Evolutionary conservation across 2,113 vertebrate genomes (phyloP).

Genomic region (Thomomys bottae): DNA sequence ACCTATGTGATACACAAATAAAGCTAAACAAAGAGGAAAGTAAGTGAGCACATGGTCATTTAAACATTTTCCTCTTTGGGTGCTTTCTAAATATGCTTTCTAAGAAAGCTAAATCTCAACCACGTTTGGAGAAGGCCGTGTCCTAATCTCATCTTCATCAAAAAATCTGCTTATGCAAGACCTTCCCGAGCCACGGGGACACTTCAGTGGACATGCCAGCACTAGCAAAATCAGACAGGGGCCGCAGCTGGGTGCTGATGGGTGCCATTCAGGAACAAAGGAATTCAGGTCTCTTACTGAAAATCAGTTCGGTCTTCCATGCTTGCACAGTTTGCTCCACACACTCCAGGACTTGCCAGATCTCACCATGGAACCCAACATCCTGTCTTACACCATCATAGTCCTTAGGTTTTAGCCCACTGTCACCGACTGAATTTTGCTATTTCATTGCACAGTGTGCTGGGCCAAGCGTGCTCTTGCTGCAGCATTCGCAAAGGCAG

Average conservation of each 20-base stretch:
- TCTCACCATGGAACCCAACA: constrained; percentile 28
- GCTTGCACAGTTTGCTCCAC: background rate
- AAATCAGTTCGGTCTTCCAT: background rate
- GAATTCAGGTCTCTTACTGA: constrained; percentile 13
- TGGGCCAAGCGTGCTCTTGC: background rate
- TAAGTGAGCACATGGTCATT: background rate
- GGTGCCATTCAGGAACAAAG: background rate
- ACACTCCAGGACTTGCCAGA: background rate
- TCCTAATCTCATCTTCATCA: background rate
- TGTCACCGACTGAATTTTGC: constrained; percentile 28
- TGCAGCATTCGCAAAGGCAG: constrained; percentile 24
- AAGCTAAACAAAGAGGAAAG: background rate
- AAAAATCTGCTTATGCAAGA: constrained; percentile 16
- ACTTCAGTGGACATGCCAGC: constrained; percentile 21
- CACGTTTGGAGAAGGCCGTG: background rate
- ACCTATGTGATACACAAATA: background rate
- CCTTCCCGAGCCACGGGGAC: background rate
- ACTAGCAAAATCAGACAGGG: background rate
- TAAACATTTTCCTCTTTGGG: background rate
- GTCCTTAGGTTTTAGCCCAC: constrained; percentile 7
- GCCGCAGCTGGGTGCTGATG: background rate
- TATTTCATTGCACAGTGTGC: background rate
- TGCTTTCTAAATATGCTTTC: constrained; percentile 26
- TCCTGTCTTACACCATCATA: background rate
- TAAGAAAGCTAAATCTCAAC: constrained; percentile 37